Conservation (phyloP, 2,113 vertebrate genomes). For the Pycnonotus jocosus region DNA sequence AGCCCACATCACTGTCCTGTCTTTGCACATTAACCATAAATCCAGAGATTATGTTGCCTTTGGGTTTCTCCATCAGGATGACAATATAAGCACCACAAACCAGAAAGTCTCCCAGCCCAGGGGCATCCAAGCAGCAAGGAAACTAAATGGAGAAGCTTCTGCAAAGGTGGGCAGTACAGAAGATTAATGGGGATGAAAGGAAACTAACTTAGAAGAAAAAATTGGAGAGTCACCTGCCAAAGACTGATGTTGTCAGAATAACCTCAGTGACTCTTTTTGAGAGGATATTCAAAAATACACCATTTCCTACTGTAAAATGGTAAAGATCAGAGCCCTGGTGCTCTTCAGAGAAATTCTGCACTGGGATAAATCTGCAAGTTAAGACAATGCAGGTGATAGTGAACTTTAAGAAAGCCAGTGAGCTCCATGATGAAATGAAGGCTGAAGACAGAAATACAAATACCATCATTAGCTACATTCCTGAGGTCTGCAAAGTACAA, state of each 20-base stretch:
- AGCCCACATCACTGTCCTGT: background rate
- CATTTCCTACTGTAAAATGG: background rate
- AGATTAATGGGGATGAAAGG: background rate
- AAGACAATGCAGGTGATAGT: background rate
- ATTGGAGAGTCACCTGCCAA: background rate
- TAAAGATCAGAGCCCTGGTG: background rate
- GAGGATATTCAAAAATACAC: background rate
- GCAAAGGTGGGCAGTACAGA: background rate
- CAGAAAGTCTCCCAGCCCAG: background rate
- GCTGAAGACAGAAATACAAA: background rate
- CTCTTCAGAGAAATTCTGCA: background rate
- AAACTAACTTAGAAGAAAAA: background rate
- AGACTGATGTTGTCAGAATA: background rate
- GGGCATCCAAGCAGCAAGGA: background rate
- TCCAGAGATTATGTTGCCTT: background rate
- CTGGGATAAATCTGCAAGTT: background rate
- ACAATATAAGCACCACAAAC: background rate
- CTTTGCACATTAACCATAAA: background rate
- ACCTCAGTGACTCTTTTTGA: background rate
- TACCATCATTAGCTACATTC: background rate
- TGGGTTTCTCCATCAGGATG: background rate
- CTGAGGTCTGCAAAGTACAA: slow-evolving; percentile 8
- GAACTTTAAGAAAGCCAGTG: background rate
- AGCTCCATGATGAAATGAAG: background rate
- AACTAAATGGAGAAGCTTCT: background rate